These are phyloP conservation scores for Thaumetopoea pityocampa DNA, from an alignment of 1,140 invertebrate species.

Conservation along the genomic window DNA sequence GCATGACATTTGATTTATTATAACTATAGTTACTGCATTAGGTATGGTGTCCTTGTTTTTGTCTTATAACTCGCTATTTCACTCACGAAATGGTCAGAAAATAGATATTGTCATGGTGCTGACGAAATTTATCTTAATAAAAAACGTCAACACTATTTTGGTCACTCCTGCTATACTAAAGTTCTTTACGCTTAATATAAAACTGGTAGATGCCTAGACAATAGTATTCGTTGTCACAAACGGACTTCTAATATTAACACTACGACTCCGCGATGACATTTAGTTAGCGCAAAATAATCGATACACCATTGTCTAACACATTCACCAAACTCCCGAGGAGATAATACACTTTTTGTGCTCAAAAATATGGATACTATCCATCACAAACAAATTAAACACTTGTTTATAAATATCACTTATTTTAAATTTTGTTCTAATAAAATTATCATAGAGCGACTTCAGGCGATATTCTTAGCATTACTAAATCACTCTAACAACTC, in stretches of 20 bases:
- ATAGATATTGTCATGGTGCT: slow-evolving; percentile 39
- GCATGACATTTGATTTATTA: too few relatives aligned
- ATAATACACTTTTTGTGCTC: slow-evolving; percentile 23
- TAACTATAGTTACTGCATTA: too few relatives aligned
- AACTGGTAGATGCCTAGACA: slow-evolving; percentile 70
- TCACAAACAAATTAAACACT: slow-evolving; percentile 5
- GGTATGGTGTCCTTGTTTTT: slow-evolving; percentile 20
- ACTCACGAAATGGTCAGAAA: slow-evolving; percentile 38
- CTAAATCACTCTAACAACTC: slow-evolving; percentile 40
- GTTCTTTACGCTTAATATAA: slow-evolving; percentile 64
- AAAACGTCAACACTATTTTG: slow-evolving; percentile 52
- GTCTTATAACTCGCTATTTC: slow-evolving; percentile 18
- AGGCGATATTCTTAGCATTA: slow-evolving; percentile 70
- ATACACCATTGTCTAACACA: slow-evolving; percentile 75
- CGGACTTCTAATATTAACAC: slow-evolving; percentile 75
- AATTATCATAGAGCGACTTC: slow-evolving; percentile 58
- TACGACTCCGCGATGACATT: slow-evolving; percentile 72
- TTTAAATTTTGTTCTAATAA: slow-evolving; percentile 47
- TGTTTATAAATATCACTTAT: slow-evolving; percentile 45
- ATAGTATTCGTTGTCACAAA: slow-evolving; percentile 68
- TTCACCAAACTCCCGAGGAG: slow-evolving; percentile 54
- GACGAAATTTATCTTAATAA: slow-evolving; percentile 37
- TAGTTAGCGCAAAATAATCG: slow-evolving; percentile 75
- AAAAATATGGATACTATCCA: slow-evolving; percentile 10
- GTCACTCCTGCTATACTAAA: slow-evolving; percentile 55